Evolutionary conservation across 2,797 vertebrate species (phyloP), one percentile per base, ranked within the genome.

Genomic region (Eidolon dupreanum): DNA sequence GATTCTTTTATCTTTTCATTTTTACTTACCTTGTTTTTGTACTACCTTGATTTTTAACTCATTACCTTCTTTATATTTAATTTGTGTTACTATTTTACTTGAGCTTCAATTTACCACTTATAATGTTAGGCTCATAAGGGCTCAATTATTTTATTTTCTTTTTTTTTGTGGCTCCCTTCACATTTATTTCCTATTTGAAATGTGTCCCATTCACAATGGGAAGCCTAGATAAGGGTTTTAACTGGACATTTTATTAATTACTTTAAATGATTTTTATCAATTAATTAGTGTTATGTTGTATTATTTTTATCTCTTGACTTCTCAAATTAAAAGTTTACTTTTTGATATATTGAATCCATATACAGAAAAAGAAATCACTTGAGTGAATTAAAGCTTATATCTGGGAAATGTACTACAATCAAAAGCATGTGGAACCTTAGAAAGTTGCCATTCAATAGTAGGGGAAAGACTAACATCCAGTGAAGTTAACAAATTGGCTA

Each of bases 301-400:
- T 77, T 85, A 82, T 92, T 97, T 81, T 96, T 90, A 36, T 94
- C 33, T 89, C 55, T 96, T 91, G 70, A 92, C 16, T 91, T 22
- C 71, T 88, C 63, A 93, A 71, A 94, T 90, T 92, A 83, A 86
- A 93, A 87, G 33, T 95, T 88, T 33, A 63, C 46, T 41, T 93
- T 38, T 71, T 93, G 88, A 49, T 61, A 33, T 86, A 49, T 70
- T 78, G 53, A 68, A 84, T 57, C 16, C 6, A 59, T 57, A 63
- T 22, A 0, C 33, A 83, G 78, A 94, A 92, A 90, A 96, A 51
- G 19, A 95, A 77, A 66, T 93, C 26, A 57, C 22, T 91, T 92
- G 68, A 43, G 53, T 86, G 68, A 91, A 57, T 88, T 85, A 49
- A 38, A 26, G 26, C 51, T 90, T 88, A 22, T 81, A 66, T 17